phyloP scores from a whole-genome alignment of 2,888 invertebrate species.

The Dicyrtoma fusca region DNA sequence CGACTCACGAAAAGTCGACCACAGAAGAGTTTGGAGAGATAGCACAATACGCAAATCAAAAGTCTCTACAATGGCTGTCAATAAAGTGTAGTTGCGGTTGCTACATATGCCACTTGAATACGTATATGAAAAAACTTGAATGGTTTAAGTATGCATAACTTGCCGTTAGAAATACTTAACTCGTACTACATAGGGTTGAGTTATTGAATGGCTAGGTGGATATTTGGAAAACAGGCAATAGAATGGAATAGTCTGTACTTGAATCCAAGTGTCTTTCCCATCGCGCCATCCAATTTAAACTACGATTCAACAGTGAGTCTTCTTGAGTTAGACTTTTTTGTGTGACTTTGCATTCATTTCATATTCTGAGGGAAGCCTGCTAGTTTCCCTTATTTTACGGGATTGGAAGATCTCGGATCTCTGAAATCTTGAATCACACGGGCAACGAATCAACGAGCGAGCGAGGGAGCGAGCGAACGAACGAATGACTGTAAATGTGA shows the following conservation, averaged over 20 bases:
- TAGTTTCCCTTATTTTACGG: neutral
- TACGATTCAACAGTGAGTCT: conserved; percentile 12
- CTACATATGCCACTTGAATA: no score
- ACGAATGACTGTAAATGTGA: neutral
- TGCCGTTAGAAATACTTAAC: no score
- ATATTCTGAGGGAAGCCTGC: neutral
- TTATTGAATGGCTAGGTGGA: neutral
- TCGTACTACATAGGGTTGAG: neutral
- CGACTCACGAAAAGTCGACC: no score
- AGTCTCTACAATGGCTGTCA: no score
- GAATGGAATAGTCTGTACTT: neutral
- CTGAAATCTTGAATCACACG: neutral
- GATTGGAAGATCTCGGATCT: neutral
- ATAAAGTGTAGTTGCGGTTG: no score
- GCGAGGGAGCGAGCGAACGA: neutral
- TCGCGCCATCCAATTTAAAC: conserved; percentile 23
- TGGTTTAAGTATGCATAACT: no score
- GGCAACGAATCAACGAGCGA: neutral
- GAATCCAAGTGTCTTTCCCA: conserved; percentile 29
- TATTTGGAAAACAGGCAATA: conserved; percentile 4
- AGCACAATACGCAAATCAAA: no score
- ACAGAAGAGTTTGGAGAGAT: no score
- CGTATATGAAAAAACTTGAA: no score
- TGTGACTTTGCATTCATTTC: neutral
- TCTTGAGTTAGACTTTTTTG: neutral